Percentiles rank a stretch among this genome's conserved stretches.
phyloP scores from a whole-genome alignment of 2,888 invertebrate species.

The Branchellion lobata region DNA sequence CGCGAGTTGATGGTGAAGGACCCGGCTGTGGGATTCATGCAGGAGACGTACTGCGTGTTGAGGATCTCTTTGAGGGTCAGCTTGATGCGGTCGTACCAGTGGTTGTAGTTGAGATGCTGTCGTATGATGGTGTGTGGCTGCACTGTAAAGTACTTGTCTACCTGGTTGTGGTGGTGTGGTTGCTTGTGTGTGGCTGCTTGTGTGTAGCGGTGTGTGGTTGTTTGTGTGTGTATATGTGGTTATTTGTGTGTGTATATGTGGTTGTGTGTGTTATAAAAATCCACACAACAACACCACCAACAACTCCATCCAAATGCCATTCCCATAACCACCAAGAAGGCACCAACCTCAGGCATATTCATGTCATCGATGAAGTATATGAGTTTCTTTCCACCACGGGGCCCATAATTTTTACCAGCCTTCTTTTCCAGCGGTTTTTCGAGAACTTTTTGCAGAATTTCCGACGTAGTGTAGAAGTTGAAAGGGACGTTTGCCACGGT shows the following conservation, averaged over 20 bases:
- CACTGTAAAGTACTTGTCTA: constrained; percentile 90
- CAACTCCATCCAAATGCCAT: too few relatives aligned
- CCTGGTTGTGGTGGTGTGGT: constrained; percentile 58
- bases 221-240: too few relatives aligned
- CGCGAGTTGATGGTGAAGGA: constrained; percentile 94
- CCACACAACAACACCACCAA: too few relatives aligned
- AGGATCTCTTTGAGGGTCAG: constrained; percentile 88
- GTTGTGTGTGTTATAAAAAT: too few relatives aligned
- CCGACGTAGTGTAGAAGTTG: constrained; percentile 89
- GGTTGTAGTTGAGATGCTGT: constrained; percentile 90
- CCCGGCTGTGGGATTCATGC: constrained; percentile 97
- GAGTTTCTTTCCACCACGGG: constrained; percentile 89
- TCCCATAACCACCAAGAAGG: too few relatives aligned
- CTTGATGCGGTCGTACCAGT: constrained; percentile 92
- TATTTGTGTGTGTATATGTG: too few relatives aligned
- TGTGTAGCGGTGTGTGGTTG: too few relatives aligned
- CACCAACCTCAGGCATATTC: constrained; percentile 90
- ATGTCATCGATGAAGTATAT: constrained; percentile 95
- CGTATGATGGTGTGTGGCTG: constrained; percentile 92
- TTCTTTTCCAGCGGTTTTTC: constrained; percentile 95
- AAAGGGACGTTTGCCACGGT: constrained; percentile 88
- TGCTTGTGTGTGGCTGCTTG: too few relatives aligned
- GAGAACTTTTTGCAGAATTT: constrained; percentile 69
- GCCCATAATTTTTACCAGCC: constrained; percentile 90
- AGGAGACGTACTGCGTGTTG: constrained; percentile 94